Conservation (phyloP, 2,888 invertebrate genomes). For the Mesorhabditis belari region DNA sequence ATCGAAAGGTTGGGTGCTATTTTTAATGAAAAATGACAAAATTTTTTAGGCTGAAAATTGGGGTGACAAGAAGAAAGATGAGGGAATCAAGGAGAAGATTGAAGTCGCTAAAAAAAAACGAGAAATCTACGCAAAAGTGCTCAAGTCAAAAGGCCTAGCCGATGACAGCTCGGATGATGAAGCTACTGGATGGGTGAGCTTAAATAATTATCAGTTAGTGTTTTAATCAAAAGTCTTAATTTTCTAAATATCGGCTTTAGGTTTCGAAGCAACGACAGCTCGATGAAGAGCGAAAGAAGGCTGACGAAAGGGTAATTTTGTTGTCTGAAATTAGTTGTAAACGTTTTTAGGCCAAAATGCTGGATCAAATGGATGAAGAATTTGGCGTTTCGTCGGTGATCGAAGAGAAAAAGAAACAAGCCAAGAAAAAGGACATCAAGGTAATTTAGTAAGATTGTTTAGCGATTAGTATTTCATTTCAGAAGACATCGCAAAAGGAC, state of each 20-base stretch:
- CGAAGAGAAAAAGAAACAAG: constrained; percentile 74
- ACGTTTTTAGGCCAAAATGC: constrained; percentile 71
- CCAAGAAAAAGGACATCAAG: constrained; percentile 52
- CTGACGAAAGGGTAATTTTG: constrained; percentile 64
- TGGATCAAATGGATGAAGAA: constrained; percentile 89
- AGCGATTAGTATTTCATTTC: neutral
- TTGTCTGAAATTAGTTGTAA: neutral
- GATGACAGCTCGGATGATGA: constrained; percentile 36
- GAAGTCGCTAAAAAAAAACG: constrained; percentile 72
- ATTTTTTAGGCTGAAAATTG: constrained; percentile 55
- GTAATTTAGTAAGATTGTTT: neutral
- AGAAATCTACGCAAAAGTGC: constrained; percentile 62
- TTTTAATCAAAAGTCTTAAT: neutral
- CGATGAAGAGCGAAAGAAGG: constrained; percentile 73
- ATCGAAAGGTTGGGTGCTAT: constrained; percentile 53
- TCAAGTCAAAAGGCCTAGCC: constrained; percentile 38
- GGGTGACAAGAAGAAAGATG: constrained; percentile 66
- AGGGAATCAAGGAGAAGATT: constrained; percentile 75
- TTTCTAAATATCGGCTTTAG: constrained; percentile 63
- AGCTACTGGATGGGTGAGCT: constrained; percentile 3
- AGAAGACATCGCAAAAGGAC: neutral
- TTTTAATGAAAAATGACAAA: no score
- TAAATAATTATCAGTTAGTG: neutral
- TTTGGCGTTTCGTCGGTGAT: constrained; percentile 81
- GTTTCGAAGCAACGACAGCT: constrained; percentile 72